Base-by-base conservation (phyloP, 1,140 invertebrate genomes). In the Macrotrachela quadricornifera region DNA sequence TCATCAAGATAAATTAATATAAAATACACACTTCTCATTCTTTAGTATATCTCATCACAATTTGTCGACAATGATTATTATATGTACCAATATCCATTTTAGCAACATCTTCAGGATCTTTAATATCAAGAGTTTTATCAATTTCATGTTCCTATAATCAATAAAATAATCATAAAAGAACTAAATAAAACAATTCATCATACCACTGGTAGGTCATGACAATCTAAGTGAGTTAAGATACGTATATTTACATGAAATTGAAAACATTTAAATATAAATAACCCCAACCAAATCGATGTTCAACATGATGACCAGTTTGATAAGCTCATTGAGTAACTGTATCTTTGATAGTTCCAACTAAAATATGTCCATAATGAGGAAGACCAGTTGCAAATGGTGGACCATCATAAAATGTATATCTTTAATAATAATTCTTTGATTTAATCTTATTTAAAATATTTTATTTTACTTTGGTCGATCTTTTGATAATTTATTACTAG, bases 341-440 rank as follows among this genome's bases (percentile, higher is more conserved):
- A 71, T 99, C 94, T 73, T 99, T 99, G 53, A 99, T 96, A 8
- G 91, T 96, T 37, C 94, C 91, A 54, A 91, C 85, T 47, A 97
- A 74, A 50, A 97, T 88, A 62, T 97, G 92, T 0, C 94, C 94
- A 75, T 99, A 99, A 76, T 99, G 94, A 11, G 94, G 94, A 54
- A 97, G 69, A 3, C 94, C 94, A 16, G 92, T 99, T 1, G 94
- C 94, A 76, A 99, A 99, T 12, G 94, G 94, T 17, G 94, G 94
- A 0, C 94, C 94, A 79, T 99, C 94, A 69, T 94, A 99, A 69
- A 99, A 99, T 0, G 86, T 81, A 67, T 82, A 80, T 51, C 76
- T 79, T 8, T 82, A n/a, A n/a, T n/a, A n/a, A n/a, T n/a, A n/a
- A n/a, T n/a, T n/a, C n/a, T n/a, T n/a, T n/a, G n/a, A n/a, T n/a